Conservation (phyloP, 2,113 vertebrate species). For the Paramisgurnus dabryanus region DNA sequence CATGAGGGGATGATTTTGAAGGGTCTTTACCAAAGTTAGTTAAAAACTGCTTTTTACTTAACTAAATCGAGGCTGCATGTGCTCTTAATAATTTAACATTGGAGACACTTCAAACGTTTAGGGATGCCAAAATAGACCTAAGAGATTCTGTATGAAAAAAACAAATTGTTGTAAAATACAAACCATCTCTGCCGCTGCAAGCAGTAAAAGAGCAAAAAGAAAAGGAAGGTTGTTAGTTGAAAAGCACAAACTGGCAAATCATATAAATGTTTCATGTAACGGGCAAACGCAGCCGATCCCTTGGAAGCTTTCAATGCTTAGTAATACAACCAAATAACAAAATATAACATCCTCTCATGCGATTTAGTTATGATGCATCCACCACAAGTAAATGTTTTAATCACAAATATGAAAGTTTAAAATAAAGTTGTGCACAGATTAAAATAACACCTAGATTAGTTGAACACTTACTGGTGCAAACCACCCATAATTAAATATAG, state of each 20-base stretch:
- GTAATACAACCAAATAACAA: too few relatives aligned
- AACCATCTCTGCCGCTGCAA: conserved; percentile 97
- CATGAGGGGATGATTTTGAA: too few relatives aligned
- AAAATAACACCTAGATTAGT: too few relatives aligned
- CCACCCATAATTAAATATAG: neutral
- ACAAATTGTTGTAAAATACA: conserved; percentile 72
- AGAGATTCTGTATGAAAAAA: neutral
- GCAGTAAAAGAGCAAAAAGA: conserved; percentile 71
- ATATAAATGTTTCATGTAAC: conserved; percentile 1
- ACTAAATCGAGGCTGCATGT: neutral
- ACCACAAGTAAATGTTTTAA: too few relatives aligned
- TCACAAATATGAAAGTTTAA: too few relatives aligned
- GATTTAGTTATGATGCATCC: too few relatives aligned
- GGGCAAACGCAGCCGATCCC: neutral
- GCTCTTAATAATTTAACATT: neutral
- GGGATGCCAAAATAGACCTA: neutral
- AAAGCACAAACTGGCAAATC: conserved; percentile 12
- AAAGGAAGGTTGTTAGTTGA: conserved; percentile 64
- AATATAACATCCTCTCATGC: too few relatives aligned
- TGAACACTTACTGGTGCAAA: neutral
- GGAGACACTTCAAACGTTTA: neutral
- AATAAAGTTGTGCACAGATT: too few relatives aligned
- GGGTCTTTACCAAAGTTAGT: too few relatives aligned
- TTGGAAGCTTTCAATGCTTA: too few relatives aligned
- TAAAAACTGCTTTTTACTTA: too few relatives aligned